Percentiles rank a stretch among this genome's conserved stretches.
Conservation (phyloP, 2,888 invertebrate genomes). For the Antheraea yamamai region DNA sequence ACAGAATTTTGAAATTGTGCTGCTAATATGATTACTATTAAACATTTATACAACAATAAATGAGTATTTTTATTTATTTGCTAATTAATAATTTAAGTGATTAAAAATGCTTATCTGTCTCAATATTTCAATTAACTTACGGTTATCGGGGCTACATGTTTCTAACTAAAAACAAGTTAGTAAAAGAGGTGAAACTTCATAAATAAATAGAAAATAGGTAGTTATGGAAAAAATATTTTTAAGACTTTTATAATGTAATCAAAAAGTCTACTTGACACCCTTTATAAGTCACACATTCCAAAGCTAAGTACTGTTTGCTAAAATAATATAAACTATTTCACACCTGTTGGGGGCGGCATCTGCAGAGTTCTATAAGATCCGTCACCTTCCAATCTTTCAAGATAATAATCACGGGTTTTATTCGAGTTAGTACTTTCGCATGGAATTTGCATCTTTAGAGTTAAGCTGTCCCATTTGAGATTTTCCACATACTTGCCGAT, state of each 20-base stretch:
- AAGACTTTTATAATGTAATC: neutral
- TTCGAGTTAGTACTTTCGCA: constrained; percentile 47
- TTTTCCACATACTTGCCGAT: constrained; percentile 60
- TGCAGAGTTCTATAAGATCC: constrained; percentile 67
- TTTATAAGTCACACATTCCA: constrained; percentile 1
- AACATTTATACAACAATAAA: neutral
- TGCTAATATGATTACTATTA: neutral
- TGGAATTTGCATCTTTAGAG: constrained; percentile 67
- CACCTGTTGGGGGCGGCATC: constrained; percentile 57
- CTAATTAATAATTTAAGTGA: neutral
- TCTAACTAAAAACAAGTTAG: neutral
- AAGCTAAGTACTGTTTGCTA: neutral
- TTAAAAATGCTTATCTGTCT: neutral
- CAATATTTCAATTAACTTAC: neutral
- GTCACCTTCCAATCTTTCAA: constrained; percentile 58
- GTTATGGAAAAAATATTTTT: neutral
- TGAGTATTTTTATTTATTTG: neutral
- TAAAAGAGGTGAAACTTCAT: neutral
- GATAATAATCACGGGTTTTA: constrained; percentile 55
- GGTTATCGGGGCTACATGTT: too few species aligned
- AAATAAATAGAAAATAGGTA: neutral
- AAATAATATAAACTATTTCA: constrained; percentile 11
- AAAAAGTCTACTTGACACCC: neutral
- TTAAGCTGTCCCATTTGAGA: constrained; percentile 59
- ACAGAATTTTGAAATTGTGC: neutral